A percentile compares a stretch with the other conserved stretches of the same genome.
Evolutionary conservation across 1,140 invertebrate genomes (phyloP).

Genomic region (Tetragnatha versicolor): DNA sequence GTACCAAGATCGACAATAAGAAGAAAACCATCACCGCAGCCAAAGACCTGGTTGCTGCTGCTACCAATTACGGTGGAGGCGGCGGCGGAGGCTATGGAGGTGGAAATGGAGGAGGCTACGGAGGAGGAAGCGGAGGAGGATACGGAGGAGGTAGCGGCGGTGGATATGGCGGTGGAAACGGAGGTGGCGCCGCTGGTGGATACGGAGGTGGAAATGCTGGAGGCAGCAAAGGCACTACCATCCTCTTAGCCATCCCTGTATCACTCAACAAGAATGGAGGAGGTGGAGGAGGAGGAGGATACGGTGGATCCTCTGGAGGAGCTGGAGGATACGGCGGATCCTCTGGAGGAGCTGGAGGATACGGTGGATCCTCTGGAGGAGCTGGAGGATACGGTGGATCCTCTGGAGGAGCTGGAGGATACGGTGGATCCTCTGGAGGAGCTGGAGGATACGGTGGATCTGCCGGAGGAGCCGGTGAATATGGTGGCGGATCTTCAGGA

Average conservation of each 20-base stretch:
- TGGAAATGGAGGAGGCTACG: background rate
- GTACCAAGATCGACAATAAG: constrained; percentile 32
- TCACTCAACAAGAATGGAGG: constrained; percentile 18
- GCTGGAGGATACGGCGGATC: constrained; percentile 37
- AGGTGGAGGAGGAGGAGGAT: background rate
- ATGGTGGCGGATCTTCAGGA: constrained; percentile 24
- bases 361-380: background rate
- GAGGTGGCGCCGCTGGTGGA: constrained; percentile 4
- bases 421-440: background rate
- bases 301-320: constrained; percentile 19
- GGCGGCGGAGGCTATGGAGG: background rate
- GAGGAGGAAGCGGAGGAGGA: constrained; percentile 26
- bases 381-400: background rate
- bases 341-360: constrained; percentile 14
- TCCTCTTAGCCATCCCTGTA: no score
- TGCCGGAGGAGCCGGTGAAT: constrained; percentile 14
- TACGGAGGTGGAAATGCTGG: constrained; percentile 9
- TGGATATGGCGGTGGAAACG: constrained; percentile 9
- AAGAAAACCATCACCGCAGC: constrained; percentile 4
- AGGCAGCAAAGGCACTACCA: background rate
- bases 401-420: constrained; percentile 7
- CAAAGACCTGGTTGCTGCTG: constrained; percentile 37
- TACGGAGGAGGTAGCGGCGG: constrained; percentile 28
- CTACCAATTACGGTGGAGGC: constrained; percentile 39
- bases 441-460: background rate